Evolutionary conservation across 2,113 vertebrate genomes (phyloP), one percentile per base, ranked within the genome.

Genomic region (Tiliqua scincoides): DNA sequence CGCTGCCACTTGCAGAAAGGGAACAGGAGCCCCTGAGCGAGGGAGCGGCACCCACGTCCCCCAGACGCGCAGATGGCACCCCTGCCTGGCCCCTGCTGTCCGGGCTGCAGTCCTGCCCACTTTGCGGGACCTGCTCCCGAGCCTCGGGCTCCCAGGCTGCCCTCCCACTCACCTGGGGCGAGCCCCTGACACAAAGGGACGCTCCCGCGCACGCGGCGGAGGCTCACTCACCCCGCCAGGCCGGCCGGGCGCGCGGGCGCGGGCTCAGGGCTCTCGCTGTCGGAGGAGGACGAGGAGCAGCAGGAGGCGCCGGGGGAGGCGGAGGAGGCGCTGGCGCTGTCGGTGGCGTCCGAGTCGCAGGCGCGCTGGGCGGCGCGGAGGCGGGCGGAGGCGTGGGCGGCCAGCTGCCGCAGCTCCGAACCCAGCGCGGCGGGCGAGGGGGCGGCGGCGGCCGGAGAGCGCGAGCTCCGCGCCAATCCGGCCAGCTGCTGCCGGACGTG

Each of bases 321-420:
- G 1, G 91, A 91, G 43, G 57, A 9, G 70, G 27, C 52, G 78
- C 76, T 57, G 90, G 94, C 94, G 89, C 93, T 95, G 78, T 93
- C 95, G 0, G 95, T 95, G 48, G 94, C 93, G 81, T 96, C 95
- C 1, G 96, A 96, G 91, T 96, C 95, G 62, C 96, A 92, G n/a
- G 90, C 91, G 57, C 87, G 87, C 86, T 94, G 95, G 32, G 92
- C 90, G 37, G 94, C 88, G 32, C 89, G 91, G 72, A 95, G 92
- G 30, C 90, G 86, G 77, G 94, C 94, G 84, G 91, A 81, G 83
- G 94, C 94, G 90, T 88, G 90, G 65, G 75, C 76, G 43, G 35
- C 77, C 71, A 78, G 43, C n/a, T 25, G 85, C 67, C 70, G 80
- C 73, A 83, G 48, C 43, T 83, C 88, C 3, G 84, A 30, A 25